These are phyloP conservation scores for Sminthurinus aureus DNA, from an alignment of 2,888 invertebrate species.

Conservation along the genomic window DNA sequence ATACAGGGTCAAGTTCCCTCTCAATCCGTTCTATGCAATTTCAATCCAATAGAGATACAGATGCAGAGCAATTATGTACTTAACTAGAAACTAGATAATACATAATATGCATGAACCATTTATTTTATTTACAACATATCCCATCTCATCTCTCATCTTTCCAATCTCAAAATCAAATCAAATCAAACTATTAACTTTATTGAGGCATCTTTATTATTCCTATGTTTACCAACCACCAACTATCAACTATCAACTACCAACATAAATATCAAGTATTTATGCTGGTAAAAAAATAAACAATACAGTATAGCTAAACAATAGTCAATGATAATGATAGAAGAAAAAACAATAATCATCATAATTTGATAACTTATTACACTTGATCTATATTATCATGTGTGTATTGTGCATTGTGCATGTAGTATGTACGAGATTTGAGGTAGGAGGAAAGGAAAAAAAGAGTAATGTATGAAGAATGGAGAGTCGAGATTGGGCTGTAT, in stretches of 20 bases:
- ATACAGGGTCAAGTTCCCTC: slow-evolving; percentile 39
- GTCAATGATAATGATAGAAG: no score
- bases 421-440: no score
- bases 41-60: not conserved
- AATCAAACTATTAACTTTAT: not conserved
- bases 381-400: no score
- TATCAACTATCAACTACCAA: no score
- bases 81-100: not conserved
- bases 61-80: not conserved
- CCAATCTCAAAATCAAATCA: not conserved
- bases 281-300: no score
- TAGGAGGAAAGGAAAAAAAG: no score
- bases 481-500: no score
- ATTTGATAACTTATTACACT: no score
- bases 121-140: not conserved
- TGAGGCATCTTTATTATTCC: not conserved
- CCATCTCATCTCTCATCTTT: not conserved
- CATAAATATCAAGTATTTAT: not conserved
- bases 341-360: no score
- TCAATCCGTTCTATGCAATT: slow-evolving; percentile 3
- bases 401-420: no score
- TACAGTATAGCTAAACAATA: no score
- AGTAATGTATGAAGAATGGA: no score
- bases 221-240: not conserved
- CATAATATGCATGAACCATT: not conserved